Percentiles rank a stretch among this genome's conserved stretches.
Evolutionary conservation across 2,888 invertebrate species (phyloP).

Genomic region (Mesopsocus fuscifrons): DNA sequence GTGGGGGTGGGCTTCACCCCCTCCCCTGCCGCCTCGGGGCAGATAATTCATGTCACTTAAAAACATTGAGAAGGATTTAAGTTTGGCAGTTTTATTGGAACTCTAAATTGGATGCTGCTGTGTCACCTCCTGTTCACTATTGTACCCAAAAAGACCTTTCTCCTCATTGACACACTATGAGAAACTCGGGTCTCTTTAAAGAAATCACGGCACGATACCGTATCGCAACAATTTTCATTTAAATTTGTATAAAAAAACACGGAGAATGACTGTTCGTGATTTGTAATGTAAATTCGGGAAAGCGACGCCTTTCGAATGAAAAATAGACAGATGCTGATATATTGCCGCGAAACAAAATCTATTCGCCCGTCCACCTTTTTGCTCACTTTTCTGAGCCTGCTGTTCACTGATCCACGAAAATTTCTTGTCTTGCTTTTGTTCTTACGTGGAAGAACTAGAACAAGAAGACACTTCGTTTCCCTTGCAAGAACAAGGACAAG

Average conservation of each 20-base stretch:
- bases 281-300: slow-evolving; percentile 10
- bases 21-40: neutral
- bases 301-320: slow-evolving; percentile 10
- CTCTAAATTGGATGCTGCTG: slow-evolving; percentile 10
- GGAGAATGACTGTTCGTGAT: slow-evolving; percentile 10
- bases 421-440: neutral
- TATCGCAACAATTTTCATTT: slow-evolving; percentile 11
- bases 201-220: slow-evolving; percentile 2
- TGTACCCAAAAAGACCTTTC: neutral
- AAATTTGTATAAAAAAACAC: slow-evolving; percentile 10
- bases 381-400: neutral
- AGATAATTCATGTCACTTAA: slow-evolving; percentile 10
- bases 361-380: neutral
- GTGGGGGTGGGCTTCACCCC: slow-evolving; percentile 5
- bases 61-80: slow-evolving; percentile 10
- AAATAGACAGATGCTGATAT: slow-evolving; percentile 9
- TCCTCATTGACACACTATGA: slow-evolving; percentile 1
- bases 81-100: slow-evolving; percentile 11
- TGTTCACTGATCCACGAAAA: neutral
- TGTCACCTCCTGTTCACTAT: slow-evolving; percentile 6
- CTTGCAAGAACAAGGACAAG: no score
- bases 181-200: slow-evolving; percentile 3
- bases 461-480: no score
- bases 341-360: slow-evolving; percentile 5
- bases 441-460: neutral